These are phyloP conservation scores for Gymnocheta viridis DNA, from an alignment of 2,888 invertebrate genomes.

Conservation along the genomic window DNA sequence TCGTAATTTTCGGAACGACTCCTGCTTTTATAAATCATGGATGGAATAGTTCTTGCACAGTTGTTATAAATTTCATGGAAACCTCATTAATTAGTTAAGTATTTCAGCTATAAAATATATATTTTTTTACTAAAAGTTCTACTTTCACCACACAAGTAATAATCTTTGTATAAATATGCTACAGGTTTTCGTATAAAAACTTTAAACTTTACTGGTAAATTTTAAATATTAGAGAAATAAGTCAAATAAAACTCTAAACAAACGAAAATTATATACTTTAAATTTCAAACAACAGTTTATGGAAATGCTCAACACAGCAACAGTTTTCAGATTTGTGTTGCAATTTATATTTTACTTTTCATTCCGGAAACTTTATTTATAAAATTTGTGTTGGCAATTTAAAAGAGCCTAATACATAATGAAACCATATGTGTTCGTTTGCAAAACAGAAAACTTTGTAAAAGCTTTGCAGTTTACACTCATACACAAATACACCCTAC, in stretches of 20 bases:
- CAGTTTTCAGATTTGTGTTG: slow-evolving; percentile 28
- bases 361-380: slow-evolving; percentile 8
- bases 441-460: slow-evolving; percentile 35
- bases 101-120: background rate
- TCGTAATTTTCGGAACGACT: too few relatives aligned
- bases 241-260: slow-evolving; percentile 25
- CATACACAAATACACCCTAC: background rate
- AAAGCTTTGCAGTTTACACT: background rate
- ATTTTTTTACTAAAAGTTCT: background rate
- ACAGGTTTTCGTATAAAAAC: background rate
- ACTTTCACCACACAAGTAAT: background rate
- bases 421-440: slow-evolving; percentile 62
- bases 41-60: too few relatives aligned
- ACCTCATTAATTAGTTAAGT: too few relatives aligned
- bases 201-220: background rate
- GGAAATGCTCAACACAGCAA: slow-evolving; percentile 34
- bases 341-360: background rate
- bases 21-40: too few relatives aligned
- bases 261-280: slow-evolving; percentile 17
- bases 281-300: slow-evolving; percentile 30
- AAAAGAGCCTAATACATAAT: slow-evolving; percentile 42
- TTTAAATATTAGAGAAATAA: background rate
- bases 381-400: slow-evolving; percentile 27
- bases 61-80: too few relatives aligned
- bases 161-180: background rate